Evolutionary conservation across 2,888 invertebrate species (phyloP), one percentile per base, ranked within the genome.

Genomic region (Meiosimyza decipiens): DNA sequence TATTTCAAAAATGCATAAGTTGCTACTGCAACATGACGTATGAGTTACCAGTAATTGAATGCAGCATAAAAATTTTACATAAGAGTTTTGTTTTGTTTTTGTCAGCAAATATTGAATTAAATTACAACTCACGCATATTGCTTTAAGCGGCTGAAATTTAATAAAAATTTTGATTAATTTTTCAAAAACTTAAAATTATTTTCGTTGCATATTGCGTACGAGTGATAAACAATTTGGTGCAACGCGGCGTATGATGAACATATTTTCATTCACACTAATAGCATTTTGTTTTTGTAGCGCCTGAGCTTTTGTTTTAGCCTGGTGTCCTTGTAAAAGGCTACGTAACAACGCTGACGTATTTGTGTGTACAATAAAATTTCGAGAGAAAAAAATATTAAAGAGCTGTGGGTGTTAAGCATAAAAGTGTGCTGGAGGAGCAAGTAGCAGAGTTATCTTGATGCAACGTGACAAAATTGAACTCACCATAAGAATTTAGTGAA

Each of bases 211-310:
- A 18, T 63, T 33, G 51, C 50, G 54, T 52, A 50, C 22, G 51
- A 51, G 33, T n/a, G 28, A 52, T 33, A 66, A 33, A 18, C 50
- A 50, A 16, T 62, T 49, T 57, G 18, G 59, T 50, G 59, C 59
- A 47, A 69, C 68, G 68, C 50, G 59, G 59, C 68, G 68, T 69
- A 69, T 69, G 68, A 69, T 69, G n/a, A 69, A 69, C 68, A 60
- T 69, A 50, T 51, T 40, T 40, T 40, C 40, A 40, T 40, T 40
- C 40, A 40, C 6, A 40, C 40, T 7, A 2, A 28, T 4, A 40
- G 40, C 28, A 16, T 15, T 57, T 57, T 62, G 13, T 62, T 62
- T 62, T 40, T 28, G 16, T n/a, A 11, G 4, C 28, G 28, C 28
- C 28, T 28, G 28, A 28, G 28, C 28, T 28, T 28, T 28, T 28